These are phyloP conservation scores for Eumaeus atala DNA, from an alignment of 1,140 invertebrate species.

Conservation along the genomic window DNA sequence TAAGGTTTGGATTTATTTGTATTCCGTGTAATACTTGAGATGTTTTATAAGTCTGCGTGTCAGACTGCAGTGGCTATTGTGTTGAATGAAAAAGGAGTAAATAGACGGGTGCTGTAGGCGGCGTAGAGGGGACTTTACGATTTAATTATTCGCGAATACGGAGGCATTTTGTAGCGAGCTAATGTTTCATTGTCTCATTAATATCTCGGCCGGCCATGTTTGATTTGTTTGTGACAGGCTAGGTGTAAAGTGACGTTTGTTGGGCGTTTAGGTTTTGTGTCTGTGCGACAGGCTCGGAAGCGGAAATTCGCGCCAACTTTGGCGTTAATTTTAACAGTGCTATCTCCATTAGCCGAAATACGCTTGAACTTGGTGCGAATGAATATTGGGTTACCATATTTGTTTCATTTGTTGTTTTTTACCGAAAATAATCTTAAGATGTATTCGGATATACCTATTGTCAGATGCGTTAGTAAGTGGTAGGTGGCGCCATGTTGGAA, in stretches of 20 bases:
- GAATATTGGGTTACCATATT: no score
- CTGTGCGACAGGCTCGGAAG: conserved; percentile 27
- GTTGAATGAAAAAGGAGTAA: conserved; percentile 74
- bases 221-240: conserved; percentile 71
- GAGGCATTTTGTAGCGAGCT: conserved; percentile 73
- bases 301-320: conserved; percentile 31
- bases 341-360: conserved; percentile 28
- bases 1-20: conserved; percentile 30
- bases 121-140: conserved; percentile 72
- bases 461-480: no score
- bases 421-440: no score
- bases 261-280: conserved; percentile 31
- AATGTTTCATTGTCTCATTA: conserved; percentile 74
- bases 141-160: conserved; percentile 74
- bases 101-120: conserved; percentile 64
- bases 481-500: no score
- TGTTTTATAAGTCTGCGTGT: conserved; percentile 37
- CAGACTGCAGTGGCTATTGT: conserved; percentile 68
- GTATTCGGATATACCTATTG: no score
- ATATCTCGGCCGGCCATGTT: conserved; percentile 69
- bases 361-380: not conserved
- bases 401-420: no score
- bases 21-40: conserved; percentile 27
- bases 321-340: conserved; percentile 35
- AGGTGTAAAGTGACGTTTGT: conserved; percentile 44